phyloP scores from a whole-genome alignment of 2,113 vertebrate species.

The Tychaedon coryphoeus region DNA sequence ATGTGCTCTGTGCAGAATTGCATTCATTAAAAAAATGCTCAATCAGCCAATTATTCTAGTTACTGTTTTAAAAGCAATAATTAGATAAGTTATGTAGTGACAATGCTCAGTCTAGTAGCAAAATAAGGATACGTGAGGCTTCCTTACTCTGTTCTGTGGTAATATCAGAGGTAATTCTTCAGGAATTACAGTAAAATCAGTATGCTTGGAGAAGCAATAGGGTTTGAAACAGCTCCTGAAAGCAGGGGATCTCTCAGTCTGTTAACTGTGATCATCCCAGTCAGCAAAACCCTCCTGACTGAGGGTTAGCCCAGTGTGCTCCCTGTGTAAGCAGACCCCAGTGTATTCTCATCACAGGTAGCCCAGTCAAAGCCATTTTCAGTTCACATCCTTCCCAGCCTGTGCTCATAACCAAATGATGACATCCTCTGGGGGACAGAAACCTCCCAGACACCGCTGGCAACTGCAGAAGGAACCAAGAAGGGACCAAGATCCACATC shows the following conservation, averaged over 20 bases:
- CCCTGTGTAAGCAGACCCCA: not conserved
- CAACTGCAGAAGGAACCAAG: not conserved
- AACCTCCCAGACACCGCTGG: not conserved
- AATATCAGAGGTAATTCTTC: not conserved
- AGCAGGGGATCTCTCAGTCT: not conserved
- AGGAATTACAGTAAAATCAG: not conserved
- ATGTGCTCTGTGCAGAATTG: not conserved
- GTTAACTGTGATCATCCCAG: not conserved
- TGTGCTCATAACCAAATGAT: not conserved
- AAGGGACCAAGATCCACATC: not conserved
- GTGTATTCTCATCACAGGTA: not conserved
- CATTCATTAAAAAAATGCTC: not conserved
- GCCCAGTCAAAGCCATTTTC: not conserved
- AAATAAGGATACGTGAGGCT: not conserved
- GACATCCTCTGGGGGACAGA: not conserved
- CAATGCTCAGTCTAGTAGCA: not conserved
- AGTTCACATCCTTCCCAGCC: not conserved
- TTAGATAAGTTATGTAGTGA: not conserved
- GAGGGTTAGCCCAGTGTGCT: not conserved
- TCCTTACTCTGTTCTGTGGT: not conserved
- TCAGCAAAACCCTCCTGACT: not conserved
- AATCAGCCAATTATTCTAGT: constrained; percentile 1
- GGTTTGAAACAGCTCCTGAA: not conserved
- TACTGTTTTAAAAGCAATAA: constrained; percentile 10
- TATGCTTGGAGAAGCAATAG: not conserved